phyloP scores from a whole-genome alignment of 1,140 invertebrate genomes.

The Drosophila sturtevanti region DNA sequence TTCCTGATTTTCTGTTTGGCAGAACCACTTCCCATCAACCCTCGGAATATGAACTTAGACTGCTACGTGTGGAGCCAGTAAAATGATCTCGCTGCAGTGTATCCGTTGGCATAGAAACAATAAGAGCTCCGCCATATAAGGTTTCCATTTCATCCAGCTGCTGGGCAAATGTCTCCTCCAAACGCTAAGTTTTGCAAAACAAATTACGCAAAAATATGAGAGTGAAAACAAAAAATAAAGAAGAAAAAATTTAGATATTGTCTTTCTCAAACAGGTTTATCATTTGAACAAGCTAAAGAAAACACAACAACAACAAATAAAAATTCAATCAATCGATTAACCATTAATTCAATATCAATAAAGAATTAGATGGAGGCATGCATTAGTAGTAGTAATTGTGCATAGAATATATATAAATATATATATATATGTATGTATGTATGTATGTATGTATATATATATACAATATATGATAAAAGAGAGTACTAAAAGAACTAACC shows the following conservation, averaged over 20 bases:
- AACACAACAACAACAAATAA: neutral
- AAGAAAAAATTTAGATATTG: neutral
- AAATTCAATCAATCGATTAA: neutral
- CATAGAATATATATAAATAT: neutral
- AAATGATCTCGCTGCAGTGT: slow-evolving; percentile 84
- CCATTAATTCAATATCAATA: neutral
- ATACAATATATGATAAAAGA: slow-evolving; percentile 5
- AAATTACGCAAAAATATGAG: neutral
- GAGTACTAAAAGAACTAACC: slow-evolving; percentile 62
- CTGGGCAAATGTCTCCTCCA: slow-evolving; percentile 92
- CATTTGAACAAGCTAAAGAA: neutral
- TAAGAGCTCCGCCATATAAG: slow-evolving; percentile 86
- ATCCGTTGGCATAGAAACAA: slow-evolving; percentile 85
- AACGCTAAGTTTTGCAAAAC: slow-evolving; percentile 84
- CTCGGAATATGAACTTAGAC: slow-evolving; percentile 85
- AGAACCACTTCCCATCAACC: slow-evolving; percentile 45
- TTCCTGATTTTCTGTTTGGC: slow-evolving; percentile 48
- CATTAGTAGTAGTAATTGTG: neutral
- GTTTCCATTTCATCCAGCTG: slow-evolving; percentile 93
- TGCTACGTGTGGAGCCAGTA: slow-evolving; percentile 87
- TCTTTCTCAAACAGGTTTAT: neutral
- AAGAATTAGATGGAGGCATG: slow-evolving; percentile 8
- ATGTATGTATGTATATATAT: too few species aligned
- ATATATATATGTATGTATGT: too few species aligned
- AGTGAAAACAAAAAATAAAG: neutral